Base-by-base conservation (phyloP, 2,113 vertebrate species). In the Rhipidura dahli region DNA sequence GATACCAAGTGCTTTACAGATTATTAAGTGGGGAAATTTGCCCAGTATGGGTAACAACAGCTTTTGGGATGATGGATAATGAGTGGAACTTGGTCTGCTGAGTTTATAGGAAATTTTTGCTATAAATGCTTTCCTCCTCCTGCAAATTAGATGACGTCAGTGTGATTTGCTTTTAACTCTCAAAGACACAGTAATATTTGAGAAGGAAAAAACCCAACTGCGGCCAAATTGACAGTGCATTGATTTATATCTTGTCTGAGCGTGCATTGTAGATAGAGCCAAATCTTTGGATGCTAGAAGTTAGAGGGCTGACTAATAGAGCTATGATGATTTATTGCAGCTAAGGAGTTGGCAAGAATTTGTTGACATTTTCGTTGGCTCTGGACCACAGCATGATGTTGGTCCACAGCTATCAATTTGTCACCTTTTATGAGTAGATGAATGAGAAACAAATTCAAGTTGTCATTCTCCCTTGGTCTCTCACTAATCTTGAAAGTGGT, bases 201-300 rank as follows among this genome's bases (percentile, higher is more conserved):
- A 91, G 59, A 53, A 83, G 78, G 57, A 71, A 87, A 79, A 69
- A 72, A 65, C 12, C 31, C 27, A 85, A 39, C 40, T 18, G 40
- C 0, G 0, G 42, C 91, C 61, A 89, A 76, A 30, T 54, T 90
- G 89, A 90, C 77, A 83, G 23, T 82, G 35, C 59, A 70, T 83
- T 91, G 89, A 87, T 96, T 96, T 85, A 76, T 90, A 59, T 69
- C 70, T 94, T 90, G 59, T 85, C 75, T 93, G 82, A 93, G 68
- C 30, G 47, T 69, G 54, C 33, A 18, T 6, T 87, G 53, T 72
- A 54, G 50, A 70, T n/a, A 83, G 45, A 94, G 84, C 78, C 78
- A 91, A 79, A 66, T 77, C 15, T 24, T 83, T 87, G 47, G 50
- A 39, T 80, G 42, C 47, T 93, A 50, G 37, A 94, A 94, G 66